Percentiles rank a stretch among this genome's conserved stretches.
Conservation (phyloP, 2,113 vertebrate species). For the Xyrauchen texanus region DNA sequence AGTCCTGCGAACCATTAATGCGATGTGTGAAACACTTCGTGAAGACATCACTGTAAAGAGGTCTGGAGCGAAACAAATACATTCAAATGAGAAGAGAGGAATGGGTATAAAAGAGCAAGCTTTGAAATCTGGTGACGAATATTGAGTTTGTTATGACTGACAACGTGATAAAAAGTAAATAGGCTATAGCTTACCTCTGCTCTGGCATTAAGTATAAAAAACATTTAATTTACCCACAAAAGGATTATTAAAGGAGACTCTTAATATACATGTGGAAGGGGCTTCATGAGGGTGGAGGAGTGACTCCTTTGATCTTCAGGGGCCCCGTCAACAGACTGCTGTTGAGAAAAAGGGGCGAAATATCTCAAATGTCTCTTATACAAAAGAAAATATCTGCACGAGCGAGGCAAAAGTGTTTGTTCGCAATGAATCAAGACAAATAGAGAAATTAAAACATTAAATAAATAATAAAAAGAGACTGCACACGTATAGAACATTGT, state of each 20-base stretch:
- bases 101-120: neutral
- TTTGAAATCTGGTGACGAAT: neutral
- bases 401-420: too few relatives aligned
- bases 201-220: too few relatives aligned
- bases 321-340: slow-evolving; percentile 57
- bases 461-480: too few relatives aligned
- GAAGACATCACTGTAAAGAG: slow-evolving; percentile 37
- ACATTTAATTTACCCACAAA: neutral
- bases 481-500: too few relatives aligned
- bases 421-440: too few relatives aligned
- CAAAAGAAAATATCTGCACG: slow-evolving; percentile 65
- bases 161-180: neutral
- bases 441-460: too few relatives aligned
- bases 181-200: too few relatives aligned
- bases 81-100: neutral
- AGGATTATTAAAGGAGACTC: slow-evolving; percentile 53
- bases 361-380: neutral
- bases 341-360: slow-evolving; percentile 46
- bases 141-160: neutral
- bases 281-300: slow-evolving; percentile 57
- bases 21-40: slow-evolving; percentile 47
- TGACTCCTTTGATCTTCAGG: slow-evolving; percentile 72
- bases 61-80: neutral
- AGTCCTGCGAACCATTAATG: slow-evolving; percentile 39
- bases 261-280: slow-evolving; percentile 52